A percentile compares a stretch with the other conserved stretches of the same genome.
These are phyloP conservation scores for Wiebesia pumilae DNA, from an alignment of 1,140 invertebrate species.

Conservation along the genomic window DNA sequence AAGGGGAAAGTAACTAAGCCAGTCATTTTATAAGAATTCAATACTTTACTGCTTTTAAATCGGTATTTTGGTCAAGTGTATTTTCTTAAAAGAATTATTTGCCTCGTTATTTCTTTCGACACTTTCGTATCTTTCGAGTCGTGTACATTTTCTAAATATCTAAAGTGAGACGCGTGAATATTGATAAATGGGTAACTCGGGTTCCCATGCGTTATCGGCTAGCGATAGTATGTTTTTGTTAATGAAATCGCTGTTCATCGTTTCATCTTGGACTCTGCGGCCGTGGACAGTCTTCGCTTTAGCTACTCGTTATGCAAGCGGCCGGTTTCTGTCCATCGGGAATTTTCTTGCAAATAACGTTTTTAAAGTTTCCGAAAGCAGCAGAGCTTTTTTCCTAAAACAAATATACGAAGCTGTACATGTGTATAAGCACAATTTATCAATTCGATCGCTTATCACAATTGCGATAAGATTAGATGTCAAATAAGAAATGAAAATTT, in stretches of 20 bases:
- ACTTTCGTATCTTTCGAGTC: no score
- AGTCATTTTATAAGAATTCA: conserved; percentile 1
- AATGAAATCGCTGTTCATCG: no score
- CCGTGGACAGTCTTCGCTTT: background rate
- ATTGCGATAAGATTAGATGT: background rate
- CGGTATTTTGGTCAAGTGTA: background rate
- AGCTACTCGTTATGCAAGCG: background rate
- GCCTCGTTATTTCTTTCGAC: background rate
- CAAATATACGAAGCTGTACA: background rate
- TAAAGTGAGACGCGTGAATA: background rate
- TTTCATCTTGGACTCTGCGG: background rate
- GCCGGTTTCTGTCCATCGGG: background rate
- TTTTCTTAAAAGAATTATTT: background rate
- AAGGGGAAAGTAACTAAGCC: conserved; percentile 9
- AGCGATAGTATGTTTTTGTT: no score
- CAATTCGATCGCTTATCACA: background rate
- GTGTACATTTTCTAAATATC: background rate
- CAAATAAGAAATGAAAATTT: background rate
- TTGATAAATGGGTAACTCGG: background rate
- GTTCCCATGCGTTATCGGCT: background rate
- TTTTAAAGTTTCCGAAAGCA: conserved; percentile 21
- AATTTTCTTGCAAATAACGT: conserved; percentile 4
- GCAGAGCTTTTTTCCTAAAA: conserved; percentile 25
- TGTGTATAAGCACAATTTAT: background rate
- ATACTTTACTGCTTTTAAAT: conserved; percentile 25